Percentiles rank a stretch among this genome's conserved stretches.
Conservation (phyloP, 2,888 invertebrate genomes). For the Furcula furcula region DNA sequence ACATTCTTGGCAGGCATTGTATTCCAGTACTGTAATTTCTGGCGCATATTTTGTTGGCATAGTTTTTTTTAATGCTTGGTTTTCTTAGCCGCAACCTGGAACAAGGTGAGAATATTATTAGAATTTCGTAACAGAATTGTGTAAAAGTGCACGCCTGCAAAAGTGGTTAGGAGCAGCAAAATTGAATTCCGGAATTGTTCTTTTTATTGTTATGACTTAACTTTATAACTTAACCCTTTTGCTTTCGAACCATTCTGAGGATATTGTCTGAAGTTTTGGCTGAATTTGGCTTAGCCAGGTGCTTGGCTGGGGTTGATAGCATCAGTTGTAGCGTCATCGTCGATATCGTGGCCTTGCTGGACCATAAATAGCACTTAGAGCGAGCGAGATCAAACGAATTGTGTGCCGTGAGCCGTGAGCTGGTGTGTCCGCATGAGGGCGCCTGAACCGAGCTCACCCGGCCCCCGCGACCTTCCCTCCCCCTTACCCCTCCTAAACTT, state of each 20-base stretch:
- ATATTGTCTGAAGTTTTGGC: conserved; percentile 9
- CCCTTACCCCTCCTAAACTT: conserved; percentile 28
- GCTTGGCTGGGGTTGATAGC: conserved; percentile 32
- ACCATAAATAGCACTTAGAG: conserved; percentile 72
- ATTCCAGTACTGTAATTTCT: conserved; percentile 60
- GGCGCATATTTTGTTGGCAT: conserved; percentile 68
- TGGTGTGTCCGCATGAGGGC: conserved; percentile 70
- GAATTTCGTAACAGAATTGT: neutral
- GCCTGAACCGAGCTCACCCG: conserved; percentile 42
- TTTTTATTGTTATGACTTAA: conserved; percentile 3
- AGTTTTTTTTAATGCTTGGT: conserved; percentile 44
- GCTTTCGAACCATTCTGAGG: conserved; percentile 2
- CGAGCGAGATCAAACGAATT: conserved; percentile 78
- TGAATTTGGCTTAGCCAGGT: conserved; percentile 30
- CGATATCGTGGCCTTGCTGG: conserved; percentile 61
- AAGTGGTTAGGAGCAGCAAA: conserved; percentile 10
- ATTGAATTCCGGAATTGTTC: conserved; percentile 8
- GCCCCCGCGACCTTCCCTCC: conserved; percentile 26
- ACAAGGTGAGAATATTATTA: conserved; percentile 41
- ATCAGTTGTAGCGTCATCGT: conserved; percentile 44
- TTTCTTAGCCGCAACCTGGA: conserved; percentile 53
- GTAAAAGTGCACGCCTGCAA: conserved; percentile 1
- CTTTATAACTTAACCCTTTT: conserved; percentile 2
- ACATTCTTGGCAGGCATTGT: conserved; percentile 76
- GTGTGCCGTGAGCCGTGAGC: conserved; percentile 73